A percentile compares a stretch with the other conserved stretches of the same genome.
Evolutionary conservation across 2,113 vertebrate genomes (phyloP).

Genomic region (Sminthopsis crassicaudata): DNA sequence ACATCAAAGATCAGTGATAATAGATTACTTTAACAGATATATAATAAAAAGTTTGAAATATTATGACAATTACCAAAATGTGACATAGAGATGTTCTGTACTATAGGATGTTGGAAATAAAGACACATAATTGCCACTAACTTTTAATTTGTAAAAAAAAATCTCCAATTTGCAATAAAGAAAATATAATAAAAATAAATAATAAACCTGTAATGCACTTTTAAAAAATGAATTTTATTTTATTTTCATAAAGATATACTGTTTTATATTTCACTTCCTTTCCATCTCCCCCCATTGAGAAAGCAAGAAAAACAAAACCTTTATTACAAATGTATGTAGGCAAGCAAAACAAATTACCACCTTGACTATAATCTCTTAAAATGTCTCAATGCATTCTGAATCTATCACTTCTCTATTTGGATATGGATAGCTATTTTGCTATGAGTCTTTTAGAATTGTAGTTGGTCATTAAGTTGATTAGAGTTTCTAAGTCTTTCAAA

Average conservation of each 20-base stretch:
- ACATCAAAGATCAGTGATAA: not conserved
- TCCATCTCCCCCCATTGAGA: not conserved
- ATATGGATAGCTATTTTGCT: not conserved
- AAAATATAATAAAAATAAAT: not conserved
- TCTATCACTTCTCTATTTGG: not conserved
- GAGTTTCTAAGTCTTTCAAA: not conserved
- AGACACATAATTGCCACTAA: not conserved
- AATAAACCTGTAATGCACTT: too few relatives aligned
- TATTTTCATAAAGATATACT: not conserved
- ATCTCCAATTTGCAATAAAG: not conserved
- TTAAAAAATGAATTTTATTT: not conserved
- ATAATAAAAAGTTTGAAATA: not conserved
- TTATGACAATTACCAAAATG: not conserved
- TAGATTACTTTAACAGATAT: not conserved
- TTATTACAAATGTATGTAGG: too few relatives aligned
- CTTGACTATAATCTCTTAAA: not conserved
- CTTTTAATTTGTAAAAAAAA: not conserved
- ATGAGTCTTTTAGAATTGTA: not conserved
- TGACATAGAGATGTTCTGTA: not conserved
- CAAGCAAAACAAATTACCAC: too few relatives aligned
- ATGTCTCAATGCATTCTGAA: not conserved
- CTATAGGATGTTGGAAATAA: not conserved
- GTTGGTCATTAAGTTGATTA: not conserved
- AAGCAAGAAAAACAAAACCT: too few relatives aligned
- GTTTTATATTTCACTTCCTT: not conserved